These are phyloP conservation scores for Melanerpes formicivorus DNA, from an alignment of 2,113 vertebrate genomes.

Conservation along the genomic window DNA sequence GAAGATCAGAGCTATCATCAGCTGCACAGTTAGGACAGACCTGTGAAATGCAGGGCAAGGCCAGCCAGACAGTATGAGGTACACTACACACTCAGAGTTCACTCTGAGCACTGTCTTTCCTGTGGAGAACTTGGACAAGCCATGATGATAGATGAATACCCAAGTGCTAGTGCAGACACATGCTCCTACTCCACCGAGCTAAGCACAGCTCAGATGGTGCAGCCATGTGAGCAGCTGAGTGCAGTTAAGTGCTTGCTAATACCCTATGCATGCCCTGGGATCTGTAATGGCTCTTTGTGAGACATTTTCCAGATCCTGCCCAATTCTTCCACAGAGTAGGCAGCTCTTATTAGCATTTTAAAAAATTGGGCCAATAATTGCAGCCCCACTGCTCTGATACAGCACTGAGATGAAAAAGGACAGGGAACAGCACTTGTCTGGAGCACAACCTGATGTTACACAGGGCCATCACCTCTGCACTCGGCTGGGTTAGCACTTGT, in stretches of 20 bases:
- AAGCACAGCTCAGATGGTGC: neutral
- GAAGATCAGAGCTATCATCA: neutral
- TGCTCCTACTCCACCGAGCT: neutral
- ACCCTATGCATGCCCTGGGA: neutral
- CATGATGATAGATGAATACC: neutral
- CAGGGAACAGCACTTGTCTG: slow-evolving; percentile 6
- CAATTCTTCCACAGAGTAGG: neutral
- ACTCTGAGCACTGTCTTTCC: neutral
- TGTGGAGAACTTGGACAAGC: neutral
- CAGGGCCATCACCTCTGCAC: neutral
- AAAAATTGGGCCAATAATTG: slow-evolving; percentile 27
- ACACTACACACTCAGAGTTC: neutral
- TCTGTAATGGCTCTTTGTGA: neutral
- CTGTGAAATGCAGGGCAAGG: neutral
- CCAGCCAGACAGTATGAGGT: neutral
- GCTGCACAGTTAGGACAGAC: neutral
- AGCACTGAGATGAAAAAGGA: slow-evolving; percentile 21
- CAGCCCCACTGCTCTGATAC: neutral
- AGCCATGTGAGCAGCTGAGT: neutral
- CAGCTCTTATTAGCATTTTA: slow-evolving; percentile 24
- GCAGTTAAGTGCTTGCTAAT: slow-evolving; percentile 33
- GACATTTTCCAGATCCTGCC: neutral
- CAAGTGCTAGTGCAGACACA: neutral
- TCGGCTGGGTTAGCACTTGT: neutral
- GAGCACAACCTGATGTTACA: neutral